Conservation (phyloP, 2,797 vertebrate genomes). For the Leuciscus waleckii region DNA sequence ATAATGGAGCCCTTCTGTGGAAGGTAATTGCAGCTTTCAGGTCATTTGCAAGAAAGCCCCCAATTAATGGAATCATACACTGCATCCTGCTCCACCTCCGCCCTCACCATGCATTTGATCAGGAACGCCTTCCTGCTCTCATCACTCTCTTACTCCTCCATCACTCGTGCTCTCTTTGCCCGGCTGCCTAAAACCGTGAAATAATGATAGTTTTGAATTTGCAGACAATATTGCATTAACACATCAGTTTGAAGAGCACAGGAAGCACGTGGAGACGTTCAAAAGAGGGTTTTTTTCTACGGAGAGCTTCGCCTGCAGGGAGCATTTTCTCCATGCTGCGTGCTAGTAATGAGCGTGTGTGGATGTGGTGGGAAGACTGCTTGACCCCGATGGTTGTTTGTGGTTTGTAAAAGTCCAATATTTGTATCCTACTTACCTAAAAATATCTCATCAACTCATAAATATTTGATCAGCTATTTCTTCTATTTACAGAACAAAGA, state of each 20-base stretch:
- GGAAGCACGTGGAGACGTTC: constrained; percentile 7
- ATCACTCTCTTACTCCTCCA: constrained; percentile 31
- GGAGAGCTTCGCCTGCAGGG: constrained; percentile 6
- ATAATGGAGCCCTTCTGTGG: constrained; percentile 39
- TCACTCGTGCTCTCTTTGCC: constrained; percentile 14
- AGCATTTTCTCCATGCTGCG: constrained; percentile 20
- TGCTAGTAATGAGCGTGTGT: constrained; percentile 38
- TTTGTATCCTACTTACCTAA: not conserved
- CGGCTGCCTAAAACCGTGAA: constrained; percentile 40
- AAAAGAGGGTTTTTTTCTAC: constrained; percentile 28
- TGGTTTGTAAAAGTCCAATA: constrained; percentile 7
- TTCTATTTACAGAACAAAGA: constrained; percentile 5
- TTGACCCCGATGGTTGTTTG: constrained; percentile 19
- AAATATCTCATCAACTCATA: constrained; percentile 20
- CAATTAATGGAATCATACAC: constrained; percentile 60
- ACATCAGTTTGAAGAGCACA: constrained; percentile 48
- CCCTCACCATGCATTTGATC: constrained; percentile 54
- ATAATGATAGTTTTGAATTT: constrained; percentile 57
- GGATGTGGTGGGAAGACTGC: constrained; percentile 15
- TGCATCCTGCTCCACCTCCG: constrained; percentile 34
- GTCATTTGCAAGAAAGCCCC: constrained; percentile 62
- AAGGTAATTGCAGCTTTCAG: constrained; percentile 59
- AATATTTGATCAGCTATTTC: not conserved
- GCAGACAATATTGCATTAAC: constrained; percentile 40
- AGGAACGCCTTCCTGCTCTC: constrained; percentile 21